Evolutionary conservation across 2,797 vertebrate genomes (phyloP), one percentile per base, ranked within the genome.

Genomic region (Gymnothorax javanicus): DNA sequence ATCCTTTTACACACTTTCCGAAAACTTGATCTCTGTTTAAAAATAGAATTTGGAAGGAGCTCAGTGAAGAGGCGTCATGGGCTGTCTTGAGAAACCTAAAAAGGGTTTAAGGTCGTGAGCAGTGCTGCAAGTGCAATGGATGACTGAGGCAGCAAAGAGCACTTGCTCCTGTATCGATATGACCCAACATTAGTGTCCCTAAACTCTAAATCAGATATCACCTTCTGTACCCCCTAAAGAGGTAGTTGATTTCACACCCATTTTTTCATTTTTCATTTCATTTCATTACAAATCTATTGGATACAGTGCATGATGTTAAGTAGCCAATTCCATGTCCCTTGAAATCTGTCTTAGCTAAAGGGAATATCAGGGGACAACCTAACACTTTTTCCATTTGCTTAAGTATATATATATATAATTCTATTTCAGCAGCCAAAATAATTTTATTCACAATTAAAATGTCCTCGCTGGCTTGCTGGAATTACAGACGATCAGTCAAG

Each of bases 11-110:
- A 86, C 82, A 87, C 60, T 82, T 82, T 58, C 59, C 86, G 86
- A 87, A 87, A 90, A 89, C 87, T 87, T 85, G 90, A 92, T 88
- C 88, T 58, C 85, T 82, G 73, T 88, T 86, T 89, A 91, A 89
- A 89, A 90, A 90, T 92, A 91, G 90, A 33, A 23, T 83, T 75
- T 25, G 77, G 84, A 77, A 84, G 52, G 60, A 69, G 84, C 82
- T 69, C 83, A 52, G 88, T 56, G n/a, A n/a, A 67, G 67, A 62
- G 56, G 54, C 27, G 17, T 15, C 85, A 82, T 86, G 23, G 84
- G 86, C 20, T 17, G 54, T 56, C 90, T 88, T 27, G 89, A 87
- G 85, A 88, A 88, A 50, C 52, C 27, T 69, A 85, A 87, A 87
- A 71, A 82, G 82, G 56, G 64, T 25, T 85, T 81, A 33, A 71